Percentiles rank a stretch among this genome's conserved stretches.
Evolutionary conservation across 2,888 invertebrate genomes (phyloP).

Genomic region (Tethea ocularis): DNA sequence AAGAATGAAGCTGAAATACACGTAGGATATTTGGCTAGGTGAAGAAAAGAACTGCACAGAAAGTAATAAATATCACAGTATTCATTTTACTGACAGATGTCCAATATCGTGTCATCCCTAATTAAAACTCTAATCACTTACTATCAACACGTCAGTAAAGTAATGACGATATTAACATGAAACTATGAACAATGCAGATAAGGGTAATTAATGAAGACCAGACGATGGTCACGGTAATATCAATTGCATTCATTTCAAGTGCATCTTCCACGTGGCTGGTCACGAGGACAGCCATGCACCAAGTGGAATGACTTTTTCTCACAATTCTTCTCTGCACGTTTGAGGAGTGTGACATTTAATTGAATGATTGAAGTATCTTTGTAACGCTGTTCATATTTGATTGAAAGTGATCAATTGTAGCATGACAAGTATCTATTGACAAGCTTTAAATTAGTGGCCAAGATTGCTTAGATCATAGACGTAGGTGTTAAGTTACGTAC

Average conservation of each 20-base stretch:
- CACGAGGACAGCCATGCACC: neutral
- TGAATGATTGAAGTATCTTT: neutral
- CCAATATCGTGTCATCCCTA: neutral
- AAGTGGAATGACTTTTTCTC: neutral
- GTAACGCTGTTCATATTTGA: neutral
- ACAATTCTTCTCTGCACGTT: neutral
- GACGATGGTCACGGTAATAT: constrained; percentile 1
- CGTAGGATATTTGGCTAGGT: too few species aligned
- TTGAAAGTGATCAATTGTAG: neutral
- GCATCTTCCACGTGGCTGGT: constrained; percentile 1
- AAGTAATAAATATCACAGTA: too few species aligned
- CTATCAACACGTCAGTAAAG: neutral
- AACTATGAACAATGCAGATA: neutral
- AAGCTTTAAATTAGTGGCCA: too few species aligned
- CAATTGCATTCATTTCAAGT: neutral
- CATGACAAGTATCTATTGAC: neutral
- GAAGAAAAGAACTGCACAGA: too few species aligned
- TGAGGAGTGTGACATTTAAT: neutral
- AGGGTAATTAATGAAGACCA: neutral
- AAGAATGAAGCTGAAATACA: too few species aligned
- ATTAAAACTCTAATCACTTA: neutral
- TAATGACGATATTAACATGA: neutral
- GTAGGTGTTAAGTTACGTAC: too few species aligned
- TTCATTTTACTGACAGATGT: too few species aligned
- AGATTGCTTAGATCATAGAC: too few species aligned